These are phyloP conservation scores for Rhagophthalmus giganteus DNA, from an alignment of 2,888 invertebrate genomes.

Conservation along the genomic window DNA sequence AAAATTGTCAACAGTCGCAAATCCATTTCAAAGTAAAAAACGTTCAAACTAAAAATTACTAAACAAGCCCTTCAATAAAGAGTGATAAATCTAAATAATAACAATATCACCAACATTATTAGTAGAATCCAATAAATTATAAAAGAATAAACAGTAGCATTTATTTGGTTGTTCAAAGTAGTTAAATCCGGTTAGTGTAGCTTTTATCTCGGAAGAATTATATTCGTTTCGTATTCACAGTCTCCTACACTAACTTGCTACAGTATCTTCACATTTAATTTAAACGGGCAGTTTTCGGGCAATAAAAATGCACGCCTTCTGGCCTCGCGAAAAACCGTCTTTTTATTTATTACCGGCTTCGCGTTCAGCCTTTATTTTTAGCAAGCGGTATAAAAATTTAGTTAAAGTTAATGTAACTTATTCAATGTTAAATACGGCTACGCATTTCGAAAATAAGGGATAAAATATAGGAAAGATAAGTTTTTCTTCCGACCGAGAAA, in stretches of 20 bases:
- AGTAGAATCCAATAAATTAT: too few relatives aligned
- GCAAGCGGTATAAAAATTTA: slow-evolving; percentile 32
- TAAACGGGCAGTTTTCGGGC: slow-evolving; percentile 58
- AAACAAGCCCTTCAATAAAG: too few relatives aligned
- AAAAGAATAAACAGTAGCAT: slow-evolving; percentile 4
- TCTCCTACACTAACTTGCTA: slow-evolving; percentile 46
- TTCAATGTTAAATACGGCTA: slow-evolving; percentile 21
- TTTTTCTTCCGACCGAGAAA: slow-evolving; percentile 54
- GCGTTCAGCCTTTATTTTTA: slow-evolving; percentile 29
- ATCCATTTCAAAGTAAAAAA: too few relatives aligned
- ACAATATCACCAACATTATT: too few relatives aligned
- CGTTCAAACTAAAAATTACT: too few relatives aligned
- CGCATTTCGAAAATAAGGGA: slow-evolving; percentile 26
- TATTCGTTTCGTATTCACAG: slow-evolving; percentile 47
- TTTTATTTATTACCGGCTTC: slow-evolving; percentile 54
- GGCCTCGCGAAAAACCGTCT: slow-evolving; percentile 56
- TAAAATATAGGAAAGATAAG: slow-evolving; percentile 46
- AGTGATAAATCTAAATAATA: too few relatives aligned
- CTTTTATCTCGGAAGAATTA: slow-evolving; percentile 45
- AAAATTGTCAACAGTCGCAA: too few relatives aligned
- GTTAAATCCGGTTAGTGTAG: slow-evolving; percentile 25
- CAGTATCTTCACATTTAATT: slow-evolving; percentile 57
- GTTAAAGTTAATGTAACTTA: slow-evolving; percentile 14
- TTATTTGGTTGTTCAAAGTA: slow-evolving; percentile 25
- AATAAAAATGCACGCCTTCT: slow-evolving; percentile 59